phyloP scores from a whole-genome alignment of 2,888 invertebrate species.

The Dryobota labecula region DNA sequence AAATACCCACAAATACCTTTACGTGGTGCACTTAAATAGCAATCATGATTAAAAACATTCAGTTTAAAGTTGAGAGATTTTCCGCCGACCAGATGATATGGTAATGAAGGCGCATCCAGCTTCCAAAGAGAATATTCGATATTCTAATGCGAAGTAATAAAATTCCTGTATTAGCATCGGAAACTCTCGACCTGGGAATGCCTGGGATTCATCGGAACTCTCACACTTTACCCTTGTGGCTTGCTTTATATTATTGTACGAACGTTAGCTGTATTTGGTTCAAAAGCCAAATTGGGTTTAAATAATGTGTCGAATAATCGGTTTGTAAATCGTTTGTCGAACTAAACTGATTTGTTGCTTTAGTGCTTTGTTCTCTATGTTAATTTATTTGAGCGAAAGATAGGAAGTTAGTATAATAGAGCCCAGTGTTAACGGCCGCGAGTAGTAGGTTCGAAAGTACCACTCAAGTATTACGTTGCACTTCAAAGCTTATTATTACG shows the following conservation, averaged over 20 bases:
- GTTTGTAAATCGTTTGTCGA: conserved; percentile 1
- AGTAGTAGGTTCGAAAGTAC: too few relatives aligned
- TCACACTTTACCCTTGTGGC: conserved; percentile 51
- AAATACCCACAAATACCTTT: not conserved
- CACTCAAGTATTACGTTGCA: too few relatives aligned
- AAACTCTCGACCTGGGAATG: conserved; percentile 64
- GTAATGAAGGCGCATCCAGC: conserved; percentile 75
- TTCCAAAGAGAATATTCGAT: conserved; percentile 78
- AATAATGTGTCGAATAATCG: conserved; percentile 5
- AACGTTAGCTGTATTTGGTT: conserved; percentile 20
- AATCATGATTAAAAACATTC: conserved; percentile 55
- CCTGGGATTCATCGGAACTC: conserved; percentile 52
- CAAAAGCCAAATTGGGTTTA: conserved; percentile 30
- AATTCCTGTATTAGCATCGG: conserved; percentile 73
- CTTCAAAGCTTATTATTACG: too few relatives aligned
- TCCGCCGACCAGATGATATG: conserved; percentile 73
- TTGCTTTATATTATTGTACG: conserved; percentile 37
- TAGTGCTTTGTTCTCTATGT: not conserved
- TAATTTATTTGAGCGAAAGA: not conserved
- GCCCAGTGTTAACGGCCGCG: too few relatives aligned
- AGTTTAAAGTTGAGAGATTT: conserved; percentile 53
- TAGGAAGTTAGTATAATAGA: not conserved
- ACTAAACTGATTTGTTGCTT: not conserved
- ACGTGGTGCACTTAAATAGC: conserved; percentile 12
- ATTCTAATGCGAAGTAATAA: conserved; percentile 84